Conservation (phyloP, 2,113 vertebrate genomes). For the Xiphorhynchus elegans region DNA sequence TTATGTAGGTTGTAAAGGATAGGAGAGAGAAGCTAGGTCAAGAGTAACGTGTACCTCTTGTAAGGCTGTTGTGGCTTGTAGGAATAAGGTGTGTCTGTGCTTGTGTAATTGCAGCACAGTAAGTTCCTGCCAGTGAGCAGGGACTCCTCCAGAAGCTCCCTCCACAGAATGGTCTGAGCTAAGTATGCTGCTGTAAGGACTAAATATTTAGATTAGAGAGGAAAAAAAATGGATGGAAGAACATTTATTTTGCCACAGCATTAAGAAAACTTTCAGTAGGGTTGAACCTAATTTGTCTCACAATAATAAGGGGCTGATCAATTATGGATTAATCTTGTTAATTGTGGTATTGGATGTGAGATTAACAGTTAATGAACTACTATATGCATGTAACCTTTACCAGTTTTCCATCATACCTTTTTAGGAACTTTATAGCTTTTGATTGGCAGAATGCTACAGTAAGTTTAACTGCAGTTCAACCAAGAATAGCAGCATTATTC, state of each 20-base stretch:
- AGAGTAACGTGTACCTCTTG: not conserved
- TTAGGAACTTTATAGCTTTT: not conserved
- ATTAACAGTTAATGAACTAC: not conserved
- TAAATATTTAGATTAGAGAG: too few species aligned
- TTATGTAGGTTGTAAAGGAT: not conserved
- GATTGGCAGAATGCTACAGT: not conserved
- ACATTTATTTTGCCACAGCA: not conserved
- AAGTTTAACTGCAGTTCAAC: not conserved
- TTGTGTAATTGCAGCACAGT: fast-evolving
- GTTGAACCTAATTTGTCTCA: not conserved
- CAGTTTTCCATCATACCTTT: not conserved
- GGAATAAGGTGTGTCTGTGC: not conserved
- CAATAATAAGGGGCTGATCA: not conserved
- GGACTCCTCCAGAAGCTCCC: not conserved
- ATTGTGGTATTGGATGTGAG: fast-evolving
- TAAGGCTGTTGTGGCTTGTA: not conserved
- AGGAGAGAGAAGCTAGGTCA: not conserved
- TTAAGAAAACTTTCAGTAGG: not conserved
- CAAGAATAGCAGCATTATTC: not conserved
- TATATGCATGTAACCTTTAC: not conserved
- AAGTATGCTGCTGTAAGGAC: not conserved
- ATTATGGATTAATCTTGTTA: fast-evolving
- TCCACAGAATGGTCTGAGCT: not conserved
- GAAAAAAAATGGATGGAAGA: not conserved
- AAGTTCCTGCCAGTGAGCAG: not conserved